phyloP scores from a whole-genome alignment of 2,888 invertebrate genomes.

The Parnassius smintheus region DNA sequence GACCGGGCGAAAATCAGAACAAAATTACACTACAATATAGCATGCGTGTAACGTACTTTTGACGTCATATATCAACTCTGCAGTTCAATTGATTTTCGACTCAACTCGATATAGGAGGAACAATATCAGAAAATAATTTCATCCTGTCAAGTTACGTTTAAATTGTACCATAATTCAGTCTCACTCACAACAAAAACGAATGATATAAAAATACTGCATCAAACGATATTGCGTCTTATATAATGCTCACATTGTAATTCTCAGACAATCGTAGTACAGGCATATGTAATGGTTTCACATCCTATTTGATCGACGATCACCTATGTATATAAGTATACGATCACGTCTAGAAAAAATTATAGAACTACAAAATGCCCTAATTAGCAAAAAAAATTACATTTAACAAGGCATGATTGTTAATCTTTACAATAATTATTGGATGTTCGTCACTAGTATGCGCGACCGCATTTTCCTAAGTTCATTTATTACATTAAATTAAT shows the following conservation, averaged over 20 bases:
- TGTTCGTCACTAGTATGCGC: slow-evolving; percentile 80
- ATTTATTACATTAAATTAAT: slow-evolving; percentile 77
- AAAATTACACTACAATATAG: slow-evolving; percentile 67
- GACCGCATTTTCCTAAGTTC: slow-evolving; percentile 79
- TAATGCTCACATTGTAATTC: slow-evolving; percentile 31
- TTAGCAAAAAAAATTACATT: slow-evolving; percentile 70
- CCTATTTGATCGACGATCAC: slow-evolving; percentile 72
- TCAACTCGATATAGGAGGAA: slow-evolving; percentile 27
- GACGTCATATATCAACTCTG: slow-evolving; percentile 33
- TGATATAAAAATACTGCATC: slow-evolving; percentile 76
- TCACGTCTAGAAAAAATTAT: slow-evolving; percentile 75
- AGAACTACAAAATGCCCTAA: slow-evolving; percentile 78
- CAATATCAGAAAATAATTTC: slow-evolving; percentile 63
- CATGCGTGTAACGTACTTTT: slow-evolving; percentile 72
- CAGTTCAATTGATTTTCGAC: slow-evolving; percentile 23
- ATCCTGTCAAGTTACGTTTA: slow-evolving; percentile 58
- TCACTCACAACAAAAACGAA: slow-evolving; percentile 74
- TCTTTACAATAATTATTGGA: slow-evolving; percentile 72
- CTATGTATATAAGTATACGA: slow-evolving; percentile 51
- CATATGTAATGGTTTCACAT: slow-evolving; percentile 51
- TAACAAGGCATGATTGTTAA: slow-evolving; percentile 74
- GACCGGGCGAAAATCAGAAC: slow-evolving; percentile 77
- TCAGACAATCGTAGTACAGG: slow-evolving; percentile 41
- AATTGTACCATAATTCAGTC: slow-evolving; percentile 79
- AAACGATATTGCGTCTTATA: slow-evolving; percentile 58